phyloP scores from a whole-genome alignment of 2,888 invertebrate genomes.

The Drosophila incognita region DNA sequence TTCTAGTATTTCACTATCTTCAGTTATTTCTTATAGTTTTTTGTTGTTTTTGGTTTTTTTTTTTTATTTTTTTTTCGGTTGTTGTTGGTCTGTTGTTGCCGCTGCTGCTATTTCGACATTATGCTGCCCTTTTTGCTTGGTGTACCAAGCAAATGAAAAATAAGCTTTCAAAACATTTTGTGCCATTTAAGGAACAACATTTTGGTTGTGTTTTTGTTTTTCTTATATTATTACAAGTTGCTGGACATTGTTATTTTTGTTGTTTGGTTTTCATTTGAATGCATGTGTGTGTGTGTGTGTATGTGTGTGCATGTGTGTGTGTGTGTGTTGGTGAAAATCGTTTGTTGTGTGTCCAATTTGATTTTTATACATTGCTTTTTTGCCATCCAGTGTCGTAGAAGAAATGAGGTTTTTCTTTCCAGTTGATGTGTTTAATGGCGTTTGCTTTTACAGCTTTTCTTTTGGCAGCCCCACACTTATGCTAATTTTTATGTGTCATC shows the following conservation, averaged over 20 bases:
- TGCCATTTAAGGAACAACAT: conserved; percentile 80
- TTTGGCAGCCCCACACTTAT: conserved; percentile 61
- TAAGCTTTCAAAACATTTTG: conserved; percentile 81
- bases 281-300: conserved; percentile 26
- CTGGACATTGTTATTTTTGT: conserved; percentile 68
- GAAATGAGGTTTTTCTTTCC: conserved; percentile 79
- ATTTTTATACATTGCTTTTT: conserved; percentile 63
- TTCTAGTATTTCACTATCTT: conserved; percentile 59
- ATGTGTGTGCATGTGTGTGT: conserved; percentile 44
- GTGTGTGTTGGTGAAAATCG: conserved; percentile 54
- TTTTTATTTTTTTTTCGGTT: not conserved
- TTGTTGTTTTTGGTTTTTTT: conserved; percentile 17
- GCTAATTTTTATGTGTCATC: conserved; percentile 71
- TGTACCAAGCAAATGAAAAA: conserved; percentile 73
- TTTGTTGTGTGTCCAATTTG: conserved; percentile 74
- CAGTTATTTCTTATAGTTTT: conserved; percentile 56
- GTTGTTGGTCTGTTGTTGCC: not conserved
- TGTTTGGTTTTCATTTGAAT: conserved; percentile 13
- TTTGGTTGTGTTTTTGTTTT: conserved; percentile 71
- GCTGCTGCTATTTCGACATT: conserved; percentile 24
- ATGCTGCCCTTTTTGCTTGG: conserved; percentile 59
- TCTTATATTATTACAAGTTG: conserved; percentile 77
- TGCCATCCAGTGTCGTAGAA: conserved; percentile 42
- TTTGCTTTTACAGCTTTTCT: conserved; percentile 79
- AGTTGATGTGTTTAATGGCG: conserved; percentile 81